Percentiles rank a stretch among this genome's conserved stretches.
phyloP scores from a whole-genome alignment of 2,888 invertebrate species.

The Meteorus cinctellus region DNA sequence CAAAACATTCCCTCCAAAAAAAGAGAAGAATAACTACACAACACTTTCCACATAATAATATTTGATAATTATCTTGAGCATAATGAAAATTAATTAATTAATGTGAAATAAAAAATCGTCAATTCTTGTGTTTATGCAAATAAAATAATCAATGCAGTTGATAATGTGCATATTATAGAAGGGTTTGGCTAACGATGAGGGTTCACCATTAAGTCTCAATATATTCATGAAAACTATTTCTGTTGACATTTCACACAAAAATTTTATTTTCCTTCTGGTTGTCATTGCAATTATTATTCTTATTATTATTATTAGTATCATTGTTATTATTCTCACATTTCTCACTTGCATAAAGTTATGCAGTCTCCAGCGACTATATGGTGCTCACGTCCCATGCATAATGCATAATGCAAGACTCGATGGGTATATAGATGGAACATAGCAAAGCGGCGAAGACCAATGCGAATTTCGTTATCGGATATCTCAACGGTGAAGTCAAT shows the following conservation, averaged over 20 bases:
- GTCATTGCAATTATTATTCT: neutral
- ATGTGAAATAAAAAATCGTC: slow-evolving; percentile 6
- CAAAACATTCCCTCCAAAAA: no score
- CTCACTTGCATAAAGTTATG: slow-evolving; percentile 31
- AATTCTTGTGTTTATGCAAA: neutral
- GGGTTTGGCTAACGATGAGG: slow-evolving; percentile 25
- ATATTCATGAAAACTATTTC: slow-evolving; percentile 43
- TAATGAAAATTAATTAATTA: slow-evolving; percentile 11
- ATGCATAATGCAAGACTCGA: slow-evolving; percentile 53
- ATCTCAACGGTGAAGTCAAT: slow-evolving; percentile 49
- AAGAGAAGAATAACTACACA: no score
- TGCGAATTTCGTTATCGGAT: slow-evolving; percentile 53
- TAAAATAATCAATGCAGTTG: slow-evolving; percentile 7
- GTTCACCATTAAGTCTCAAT: slow-evolving; percentile 44
- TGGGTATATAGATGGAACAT: slow-evolving; percentile 36
- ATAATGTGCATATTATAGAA: slow-evolving; percentile 17
- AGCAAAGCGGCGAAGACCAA: slow-evolving; percentile 48
- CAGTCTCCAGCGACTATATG: slow-evolving; percentile 29
- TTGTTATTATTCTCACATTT: neutral
- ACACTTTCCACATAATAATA: neutral
- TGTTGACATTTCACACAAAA: slow-evolving; percentile 26
- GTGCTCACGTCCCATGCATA: slow-evolving; percentile 43
- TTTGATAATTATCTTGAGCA: neutral
- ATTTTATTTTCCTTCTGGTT: no score
- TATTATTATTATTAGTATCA: neutral